Conservation (phyloP, 2,113 vertebrate genomes). For the Plestiodon gilberti region DNA sequence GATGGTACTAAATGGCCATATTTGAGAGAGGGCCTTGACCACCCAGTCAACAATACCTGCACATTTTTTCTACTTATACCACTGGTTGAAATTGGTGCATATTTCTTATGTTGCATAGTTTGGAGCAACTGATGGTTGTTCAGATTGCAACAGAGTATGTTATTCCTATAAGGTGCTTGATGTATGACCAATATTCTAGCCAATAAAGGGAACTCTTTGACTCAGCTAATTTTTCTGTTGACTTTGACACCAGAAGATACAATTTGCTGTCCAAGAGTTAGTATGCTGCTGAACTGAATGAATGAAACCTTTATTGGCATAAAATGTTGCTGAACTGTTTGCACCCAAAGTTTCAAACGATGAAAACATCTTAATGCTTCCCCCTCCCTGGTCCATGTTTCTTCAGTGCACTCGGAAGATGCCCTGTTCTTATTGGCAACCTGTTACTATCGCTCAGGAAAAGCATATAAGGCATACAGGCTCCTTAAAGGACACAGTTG, state of each 20-base stretch:
- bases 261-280: not conserved
- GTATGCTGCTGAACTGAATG: not conserved
- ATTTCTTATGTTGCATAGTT: not conserved
- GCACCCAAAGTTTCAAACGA: not conserved
- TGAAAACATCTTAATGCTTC: not conserved
- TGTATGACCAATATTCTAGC: not conserved
- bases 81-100: not conserved
- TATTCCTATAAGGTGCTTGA: not conserved
- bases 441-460: slow-evolving; percentile 98
- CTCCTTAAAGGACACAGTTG: slow-evolving; percentile 97
- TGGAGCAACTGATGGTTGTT: not conserved
- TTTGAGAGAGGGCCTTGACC: not conserved
- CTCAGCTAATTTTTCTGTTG: not conserved
- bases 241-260: not conserved
- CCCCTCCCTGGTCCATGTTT: not conserved
- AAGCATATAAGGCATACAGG: slow-evolving; percentile 95
- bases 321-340: slow-evolving; percentile 8
- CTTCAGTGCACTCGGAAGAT: slow-evolving; percentile 89
- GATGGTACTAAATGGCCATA: not conserved
- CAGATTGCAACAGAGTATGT: not conserved
- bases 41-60: not conserved
- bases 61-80: not conserved
- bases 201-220: not conserved
- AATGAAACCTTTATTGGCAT: no score
- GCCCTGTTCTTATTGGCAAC: slow-evolving; percentile 94